Percentiles rank a stretch among this genome's conserved stretches.
Evolutionary conservation across 2,797 vertebrate species (phyloP).

Genomic region (Spinus pinus): DNA sequence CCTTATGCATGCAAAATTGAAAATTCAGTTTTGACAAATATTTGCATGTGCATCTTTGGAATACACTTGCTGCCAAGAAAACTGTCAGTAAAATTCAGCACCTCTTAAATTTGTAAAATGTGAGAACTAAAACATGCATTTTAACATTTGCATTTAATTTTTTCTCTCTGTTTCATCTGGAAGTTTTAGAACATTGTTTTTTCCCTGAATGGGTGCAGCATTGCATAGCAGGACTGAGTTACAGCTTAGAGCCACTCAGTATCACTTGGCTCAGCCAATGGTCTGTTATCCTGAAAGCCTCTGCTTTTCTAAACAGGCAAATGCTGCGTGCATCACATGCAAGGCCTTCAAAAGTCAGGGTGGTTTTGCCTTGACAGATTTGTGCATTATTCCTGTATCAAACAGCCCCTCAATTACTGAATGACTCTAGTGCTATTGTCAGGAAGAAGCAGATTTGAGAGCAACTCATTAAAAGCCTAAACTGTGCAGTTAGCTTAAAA

Average conservation of each 20-base stretch:
- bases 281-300: not conserved
- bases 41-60: slow-evolving; percentile 62
- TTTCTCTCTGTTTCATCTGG: slow-evolving; percentile 2
- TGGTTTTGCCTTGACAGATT: not conserved
- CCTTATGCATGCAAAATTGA: slow-evolving; percentile 47
- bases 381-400: not conserved
- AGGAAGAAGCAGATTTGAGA: not conserved
- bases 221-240: not conserved
- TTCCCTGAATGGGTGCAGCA: not conserved
- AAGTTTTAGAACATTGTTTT: slow-evolving; percentile 2
- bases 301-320: not conserved
- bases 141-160: slow-evolving; percentile 50
- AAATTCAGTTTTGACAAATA: slow-evolving; percentile 67
- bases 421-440: not conserved
- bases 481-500: not conserved
- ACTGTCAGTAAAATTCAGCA: slow-evolving; percentile 55
- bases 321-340: accelerated
- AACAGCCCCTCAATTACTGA: not conserved
- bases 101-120: slow-evolving; percentile 61
- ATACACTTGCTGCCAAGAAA: slow-evolving; percentile 60
- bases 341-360: not conserved
- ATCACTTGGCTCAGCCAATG: not conserved
- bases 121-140: slow-evolving; percentile 63
- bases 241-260: not conserved
- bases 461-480: not conserved